Evolutionary conservation across 2,797 vertebrate species (phyloP), one percentile per base, ranked within the genome.

Genomic region (Rhyacichthys aspro): DNA sequence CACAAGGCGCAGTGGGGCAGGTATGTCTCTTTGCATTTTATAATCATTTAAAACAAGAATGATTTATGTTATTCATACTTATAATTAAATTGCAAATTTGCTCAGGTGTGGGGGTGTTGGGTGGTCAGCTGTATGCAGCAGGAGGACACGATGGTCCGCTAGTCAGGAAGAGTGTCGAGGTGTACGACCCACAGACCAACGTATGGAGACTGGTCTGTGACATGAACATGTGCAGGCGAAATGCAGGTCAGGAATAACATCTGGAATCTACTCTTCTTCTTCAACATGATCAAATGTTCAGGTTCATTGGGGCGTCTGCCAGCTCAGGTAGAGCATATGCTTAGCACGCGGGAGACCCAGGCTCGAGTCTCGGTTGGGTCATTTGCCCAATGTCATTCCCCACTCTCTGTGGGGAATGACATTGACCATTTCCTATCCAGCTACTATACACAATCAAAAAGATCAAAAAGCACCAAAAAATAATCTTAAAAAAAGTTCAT

Each of bases 141-240:
- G 97, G 97, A 0, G 97, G 97, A 14, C 97, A 98, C 0, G 97
- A 98, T 0, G 97, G 97, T 2, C 97, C 96, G 52, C 89, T 98
- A 82, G 97, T 98, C 67, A 95, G 97, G 86, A 98, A 98, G 89
- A 98, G 96, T 0, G 96, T 98, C 1, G 97, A 98, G 70, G 95
- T 98, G 63, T 98, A 93, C 0, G 95, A 98, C 68, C 93, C 96
- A 0, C 91, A 92, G 58, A 92, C 86, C 89, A 97, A 97, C 88
- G 86, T 79, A 38, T 98, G 97, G 97, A 95, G 92, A 34, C 95
- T 95, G 82, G 96, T 96, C 64, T 95, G 94, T 18, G 96, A 98
- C 86, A 98, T 98, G 97, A 98, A 98, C 84, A 98, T 98, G 97
- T 98, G 97, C 56, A 88, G 97, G 41, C 90, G 97, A 63, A 98